Percentiles rank a stretch among this genome's conserved stretches.
These are phyloP conservation scores for Bujurquina vittata DNA, from an alignment of 2,113 vertebrate genomes.

Conservation along the genomic window DNA sequence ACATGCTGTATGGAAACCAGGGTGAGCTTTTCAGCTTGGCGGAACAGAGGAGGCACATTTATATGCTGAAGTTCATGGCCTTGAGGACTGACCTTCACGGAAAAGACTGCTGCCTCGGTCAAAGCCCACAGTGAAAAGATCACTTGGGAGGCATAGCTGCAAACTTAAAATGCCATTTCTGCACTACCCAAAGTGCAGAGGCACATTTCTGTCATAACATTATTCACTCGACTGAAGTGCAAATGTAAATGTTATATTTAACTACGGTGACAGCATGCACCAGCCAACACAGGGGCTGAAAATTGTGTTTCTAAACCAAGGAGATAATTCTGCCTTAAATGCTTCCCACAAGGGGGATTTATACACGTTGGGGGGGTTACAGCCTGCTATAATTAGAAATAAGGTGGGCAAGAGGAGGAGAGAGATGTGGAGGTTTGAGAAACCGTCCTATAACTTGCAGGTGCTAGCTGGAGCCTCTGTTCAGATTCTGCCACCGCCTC, in stretches of 20 bases:
- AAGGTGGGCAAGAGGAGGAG: not conserved
- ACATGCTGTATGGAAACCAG: conserved; percentile 23
- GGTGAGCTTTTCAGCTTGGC: conserved; percentile 2
- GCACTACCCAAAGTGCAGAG: not conserved
- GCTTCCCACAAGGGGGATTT: not conserved
- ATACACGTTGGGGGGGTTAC: not conserved
- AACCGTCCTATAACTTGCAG: not conserved
- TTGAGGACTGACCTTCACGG: conserved; percentile 22
- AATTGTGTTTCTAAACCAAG: not conserved
- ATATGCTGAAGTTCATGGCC: not conserved
- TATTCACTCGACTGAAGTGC: not conserved
- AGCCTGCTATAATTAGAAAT: not conserved
- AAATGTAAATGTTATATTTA: not conserved
- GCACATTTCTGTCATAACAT: not conserved
- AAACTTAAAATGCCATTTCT: not conserved
- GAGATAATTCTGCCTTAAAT: rapidly evolving
- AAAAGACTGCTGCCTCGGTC: not conserved
- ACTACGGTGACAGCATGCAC: not conserved
- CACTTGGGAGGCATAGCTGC: not conserved
- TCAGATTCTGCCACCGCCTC: not conserved
- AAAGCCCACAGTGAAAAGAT: conserved; percentile 1
- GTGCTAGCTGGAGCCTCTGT: not conserved
- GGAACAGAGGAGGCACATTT: conserved; percentile 17
- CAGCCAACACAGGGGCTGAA: rapidly evolving
- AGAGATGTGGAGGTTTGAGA: not conserved